Percentiles rank a stretch among this genome's conserved stretches.
phyloP scores from a whole-genome alignment of 64 coral and sea anemone species.

The Stylophora pistillata region DNA sequence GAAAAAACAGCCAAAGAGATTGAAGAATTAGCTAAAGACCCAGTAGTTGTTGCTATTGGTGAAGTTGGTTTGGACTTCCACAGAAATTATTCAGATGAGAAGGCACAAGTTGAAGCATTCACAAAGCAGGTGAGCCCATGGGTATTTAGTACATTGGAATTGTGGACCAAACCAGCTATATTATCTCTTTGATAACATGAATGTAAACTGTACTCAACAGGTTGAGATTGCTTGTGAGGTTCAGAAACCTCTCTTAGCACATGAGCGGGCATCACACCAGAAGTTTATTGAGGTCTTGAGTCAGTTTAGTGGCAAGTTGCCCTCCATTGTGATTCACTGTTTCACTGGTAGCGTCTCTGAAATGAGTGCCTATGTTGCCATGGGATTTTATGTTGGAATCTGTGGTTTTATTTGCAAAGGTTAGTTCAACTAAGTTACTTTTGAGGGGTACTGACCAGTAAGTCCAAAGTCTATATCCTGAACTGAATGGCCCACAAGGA shows the following conservation, averaged over 20 bases:
- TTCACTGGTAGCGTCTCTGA: conserved; percentile 94
- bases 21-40: conserved; percentile 68
- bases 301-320: conserved; percentile 75
- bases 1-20: conserved; percentile 65
- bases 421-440: conserved; percentile 7
- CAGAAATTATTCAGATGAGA: conserved; percentile 90
- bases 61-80: conserved; percentile 98
- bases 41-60: conserved; percentile 95
- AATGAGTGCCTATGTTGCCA: conserved; percentile 88
- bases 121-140: conserved; percentile 79
- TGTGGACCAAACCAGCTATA: too few relatives aligned
- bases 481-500: too few relatives aligned
- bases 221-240: conserved; percentile 89
- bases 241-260: conserved; percentile 86
- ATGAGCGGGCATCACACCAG: conserved; percentile 88
- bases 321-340: conserved; percentile 91
- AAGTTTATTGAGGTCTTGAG: conserved; percentile 88
- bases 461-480: background rate
- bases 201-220: too few relatives aligned
- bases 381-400: conserved; percentile 98
- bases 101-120: conserved; percentile 84
- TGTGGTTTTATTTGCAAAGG: conserved; percentile 99
- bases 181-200: background rate
- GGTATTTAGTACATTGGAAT: background rate
- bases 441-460: background rate